phyloP scores from a whole-genome alignment of 1,140 invertebrate species.

The Drosophila rhopaloa region DNA sequence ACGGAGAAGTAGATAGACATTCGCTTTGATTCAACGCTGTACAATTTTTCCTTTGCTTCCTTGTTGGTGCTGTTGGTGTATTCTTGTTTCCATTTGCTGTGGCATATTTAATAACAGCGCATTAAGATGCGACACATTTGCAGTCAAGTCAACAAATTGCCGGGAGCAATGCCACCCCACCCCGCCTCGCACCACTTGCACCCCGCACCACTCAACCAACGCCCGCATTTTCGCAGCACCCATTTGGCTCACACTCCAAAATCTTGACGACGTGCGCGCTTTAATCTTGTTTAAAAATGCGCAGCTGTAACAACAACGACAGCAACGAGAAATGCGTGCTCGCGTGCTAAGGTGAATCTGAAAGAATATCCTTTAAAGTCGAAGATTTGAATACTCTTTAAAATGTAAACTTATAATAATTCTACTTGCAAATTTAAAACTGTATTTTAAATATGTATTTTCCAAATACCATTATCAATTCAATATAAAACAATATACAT shows the following conservation, averaged over 20 bases:
- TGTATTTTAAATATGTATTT: too few species aligned
- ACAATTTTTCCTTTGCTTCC: constrained; percentile 12
- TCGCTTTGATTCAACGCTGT: constrained; percentile 30
- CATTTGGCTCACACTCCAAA: constrained; percentile 51
- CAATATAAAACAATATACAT: too few species aligned
- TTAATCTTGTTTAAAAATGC: constrained; percentile 82
- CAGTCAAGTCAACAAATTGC: constrained; percentile 80
- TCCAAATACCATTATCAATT: too few species aligned
- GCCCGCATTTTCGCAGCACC: constrained; percentile 17
- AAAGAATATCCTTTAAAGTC: not conserved
- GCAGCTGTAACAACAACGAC: constrained; percentile 65
- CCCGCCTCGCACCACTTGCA: not conserved
- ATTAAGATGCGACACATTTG: constrained; percentile 79
- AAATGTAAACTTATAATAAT: not conserved
- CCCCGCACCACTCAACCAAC: constrained; percentile 5
- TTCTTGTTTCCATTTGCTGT: constrained; percentile 41
- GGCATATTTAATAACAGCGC: constrained; percentile 73
- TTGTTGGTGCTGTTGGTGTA: constrained; percentile 10
- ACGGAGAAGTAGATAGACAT: constrained; percentile 10
- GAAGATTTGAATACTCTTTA: not conserved
- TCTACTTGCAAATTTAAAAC: not conserved
- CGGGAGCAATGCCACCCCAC: constrained; percentile 54
- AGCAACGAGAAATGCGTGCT: constrained; percentile 30
- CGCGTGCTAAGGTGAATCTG: constrained; percentile 16
- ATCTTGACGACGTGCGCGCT: constrained; percentile 70